Percentiles rank a stretch among this genome's conserved stretches.
Evolutionary conservation across 2,113 vertebrate genomes (phyloP).

Genomic region (Limanda limanda): DNA sequence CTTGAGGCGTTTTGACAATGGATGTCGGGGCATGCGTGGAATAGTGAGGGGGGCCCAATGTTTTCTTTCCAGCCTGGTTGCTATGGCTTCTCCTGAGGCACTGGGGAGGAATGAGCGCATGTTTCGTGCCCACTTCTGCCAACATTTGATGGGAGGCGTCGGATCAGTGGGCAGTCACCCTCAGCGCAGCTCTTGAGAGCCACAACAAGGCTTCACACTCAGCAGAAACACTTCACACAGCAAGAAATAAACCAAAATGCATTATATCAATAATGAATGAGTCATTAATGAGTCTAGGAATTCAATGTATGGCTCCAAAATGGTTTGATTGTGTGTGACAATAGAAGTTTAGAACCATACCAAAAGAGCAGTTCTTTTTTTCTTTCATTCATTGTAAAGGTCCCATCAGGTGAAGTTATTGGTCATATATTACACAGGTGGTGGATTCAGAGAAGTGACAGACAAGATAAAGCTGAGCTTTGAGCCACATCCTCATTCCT

Average conservation of each 20-base stretch:
- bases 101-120: constrained; percentile 76
- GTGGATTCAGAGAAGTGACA: constrained; percentile 25
- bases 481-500: constrained; percentile 43
- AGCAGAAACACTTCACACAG: constrained; percentile 41
- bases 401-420: constrained; percentile 19
- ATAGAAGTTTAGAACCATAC: background rate
- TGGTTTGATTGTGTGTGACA: background rate
- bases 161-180: constrained; percentile 46
- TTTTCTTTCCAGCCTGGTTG: constrained; percentile 78
- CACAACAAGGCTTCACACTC: constrained; percentile 7
- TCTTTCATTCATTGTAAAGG: background rate
- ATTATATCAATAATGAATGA: background rate
- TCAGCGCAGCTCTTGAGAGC: constrained; percentile 28
- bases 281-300: background rate
- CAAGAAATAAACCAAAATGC: constrained; percentile 21
- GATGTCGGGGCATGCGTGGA: constrained; percentile 82
- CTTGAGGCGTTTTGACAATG: constrained; percentile 70
- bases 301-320: constrained; percentile 11
- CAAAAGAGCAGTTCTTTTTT: constrained; percentile 9
- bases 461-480: constrained; percentile 39
- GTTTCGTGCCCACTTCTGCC: constrained; percentile 71
- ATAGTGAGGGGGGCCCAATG: constrained; percentile 73
- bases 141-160: constrained; percentile 54
- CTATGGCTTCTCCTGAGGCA: constrained; percentile 81
- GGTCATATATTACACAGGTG: constrained; percentile 24